phyloP scores from a whole-genome alignment of 2,113 vertebrate species.

The Gracilinanus agilis region DNA sequence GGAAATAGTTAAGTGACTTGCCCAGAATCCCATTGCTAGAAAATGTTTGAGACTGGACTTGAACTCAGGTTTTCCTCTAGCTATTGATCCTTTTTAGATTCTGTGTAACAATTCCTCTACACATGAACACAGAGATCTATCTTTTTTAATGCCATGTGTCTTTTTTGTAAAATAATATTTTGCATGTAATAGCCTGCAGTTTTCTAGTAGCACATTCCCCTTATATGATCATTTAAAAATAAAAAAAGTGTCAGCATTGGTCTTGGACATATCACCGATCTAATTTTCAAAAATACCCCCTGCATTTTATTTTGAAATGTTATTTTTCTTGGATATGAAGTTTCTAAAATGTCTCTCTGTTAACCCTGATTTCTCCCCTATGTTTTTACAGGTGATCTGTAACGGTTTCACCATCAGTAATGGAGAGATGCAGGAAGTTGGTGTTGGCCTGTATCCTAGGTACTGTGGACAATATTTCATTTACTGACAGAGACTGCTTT shows the following conservation, averaged over 20 bases:
- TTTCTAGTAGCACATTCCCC: slow-evolving; percentile 51
- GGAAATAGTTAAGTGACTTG: not conserved
- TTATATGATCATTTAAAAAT: slow-evolving; percentile 65
- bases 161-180: not conserved
- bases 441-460: slow-evolving; percentile 98
- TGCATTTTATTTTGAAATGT: slow-evolving; percentile 74
- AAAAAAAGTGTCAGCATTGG: slow-evolving; percentile 65
- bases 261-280: slow-evolving; percentile 66
- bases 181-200: not conserved
- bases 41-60: not conserved
- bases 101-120: not conserved
- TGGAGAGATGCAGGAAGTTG: slow-evolving; percentile 96
- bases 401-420: slow-evolving; percentile 98
- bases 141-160: not conserved
- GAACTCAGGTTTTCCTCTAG: not conserved
- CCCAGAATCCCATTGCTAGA: not conserved
- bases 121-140: not conserved
- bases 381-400: slow-evolving; percentile 93
- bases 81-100: not conserved
- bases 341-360: slow-evolving; percentile 67
- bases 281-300: slow-evolving; percentile 55
- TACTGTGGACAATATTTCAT: slow-evolving; percentile 83
- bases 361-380: slow-evolving; percentile 76
- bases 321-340: slow-evolving; percentile 52
- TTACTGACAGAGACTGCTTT: slow-evolving; percentile 63